Base-by-base conservation (phyloP, 2,888 invertebrate species). In the Dynastes maya region DNA sequence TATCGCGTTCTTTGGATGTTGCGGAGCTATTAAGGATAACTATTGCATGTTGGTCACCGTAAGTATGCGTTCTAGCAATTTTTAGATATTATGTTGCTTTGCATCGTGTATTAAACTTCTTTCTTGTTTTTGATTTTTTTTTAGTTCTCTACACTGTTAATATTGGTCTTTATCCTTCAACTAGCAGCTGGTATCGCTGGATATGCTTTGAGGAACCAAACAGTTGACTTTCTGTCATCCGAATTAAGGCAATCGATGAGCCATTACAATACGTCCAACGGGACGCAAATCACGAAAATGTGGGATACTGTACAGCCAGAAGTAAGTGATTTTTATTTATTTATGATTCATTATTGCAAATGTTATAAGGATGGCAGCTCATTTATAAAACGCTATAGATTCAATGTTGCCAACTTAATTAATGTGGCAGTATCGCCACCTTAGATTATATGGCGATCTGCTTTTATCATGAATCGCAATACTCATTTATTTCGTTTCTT, bases 1-100 rank as follows among this genome's bases (percentile, higher is more conserved):
- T 75, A 95, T 98, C 13, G 97, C 98, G 68, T 98, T 98, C 91
- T 94, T 98, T 84, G 98, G 98, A 81, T 98, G 98, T 90, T 98
- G 97, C 85, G 98, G 98, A 55, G 98, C 98, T 16, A 92, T 96
- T 77, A 96, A 96, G 86, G 98, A 98, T 89, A 98, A 95, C 88
- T 96, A 97, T 88, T 96, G 97, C 90, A 96, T 98, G 95, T 94
- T 97, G 79, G 92, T 96, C 82, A 95, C 95, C 81, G 97, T 97
- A 90, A 93, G 95, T 90, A 58, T 58, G n/a, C n/a, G 53, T 53
- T 79, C 2, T 32, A 55, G 6, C 29, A 45, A 61, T 11, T 65
- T 13, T 6, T 63, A 63, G 1, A 53, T 16, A 51, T 9, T 32
- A 37, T 6, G 32, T 37, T 37, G 32, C 32, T 37, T 37, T 37